phyloP scores from a whole-genome alignment of 2,113 vertebrate genomes.

The Ceyx cyanopectus region DNA sequence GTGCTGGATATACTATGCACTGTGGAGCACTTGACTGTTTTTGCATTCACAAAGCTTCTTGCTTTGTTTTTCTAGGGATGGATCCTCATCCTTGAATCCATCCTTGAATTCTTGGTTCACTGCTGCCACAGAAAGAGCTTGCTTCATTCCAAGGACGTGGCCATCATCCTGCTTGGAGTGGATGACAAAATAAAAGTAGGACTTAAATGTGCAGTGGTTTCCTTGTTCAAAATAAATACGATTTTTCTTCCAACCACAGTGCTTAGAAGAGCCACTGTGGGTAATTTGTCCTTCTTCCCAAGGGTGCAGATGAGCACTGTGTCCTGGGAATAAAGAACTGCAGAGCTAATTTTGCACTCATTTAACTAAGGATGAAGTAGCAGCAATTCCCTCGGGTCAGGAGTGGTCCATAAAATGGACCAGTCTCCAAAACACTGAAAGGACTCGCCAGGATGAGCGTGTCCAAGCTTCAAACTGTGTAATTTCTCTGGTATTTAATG shows the following conservation, averaged over 20 bases:
- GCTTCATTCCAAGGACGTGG: not conserved
- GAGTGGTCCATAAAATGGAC: not conserved
- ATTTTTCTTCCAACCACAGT: not conserved
- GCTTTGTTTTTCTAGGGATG: not conserved
- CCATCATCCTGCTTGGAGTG: not conserved
- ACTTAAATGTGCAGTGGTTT: not conserved
- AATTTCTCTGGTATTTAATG: not conserved
- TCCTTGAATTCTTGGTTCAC: not conserved
- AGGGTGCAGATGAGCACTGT: not conserved
- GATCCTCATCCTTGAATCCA: not conserved
- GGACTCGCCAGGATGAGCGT: not conserved
- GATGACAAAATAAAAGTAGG: not conserved
- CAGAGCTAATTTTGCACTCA: not conserved
- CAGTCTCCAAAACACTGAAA: not conserved
- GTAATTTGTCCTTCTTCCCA: not conserved
- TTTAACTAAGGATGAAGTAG: not conserved
- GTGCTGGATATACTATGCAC: fast-evolving
- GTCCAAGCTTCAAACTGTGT: not conserved
- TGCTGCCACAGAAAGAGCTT: not conserved
- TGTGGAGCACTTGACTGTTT: not conserved
- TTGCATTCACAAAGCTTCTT: not conserved
- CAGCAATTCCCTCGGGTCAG: not conserved
- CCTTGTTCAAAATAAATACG: not conserved
- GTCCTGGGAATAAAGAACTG: not conserved
- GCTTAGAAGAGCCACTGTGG: not conserved